Percentiles rank a stretch among this genome's conserved stretches.
Conservation (phyloP, 2,113 vertebrate species). For the Xiphophorus couchianus region DNA sequence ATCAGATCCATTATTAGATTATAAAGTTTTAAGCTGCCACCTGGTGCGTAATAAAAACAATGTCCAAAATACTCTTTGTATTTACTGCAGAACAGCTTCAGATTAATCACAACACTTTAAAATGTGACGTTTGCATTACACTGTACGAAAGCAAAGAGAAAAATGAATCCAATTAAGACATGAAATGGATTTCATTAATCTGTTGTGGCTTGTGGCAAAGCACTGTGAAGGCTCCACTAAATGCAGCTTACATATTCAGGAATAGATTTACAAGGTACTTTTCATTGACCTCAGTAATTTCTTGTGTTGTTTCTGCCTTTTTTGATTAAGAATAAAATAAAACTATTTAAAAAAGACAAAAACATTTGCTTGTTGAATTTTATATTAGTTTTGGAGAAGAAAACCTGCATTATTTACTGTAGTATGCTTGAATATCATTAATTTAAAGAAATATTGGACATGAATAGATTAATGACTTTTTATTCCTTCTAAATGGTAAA, state of each 20-base stretch:
- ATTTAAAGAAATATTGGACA: slow-evolving; percentile 12
- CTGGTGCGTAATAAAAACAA: slow-evolving; percentile 13
- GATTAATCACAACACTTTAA: slow-evolving; percentile 28
- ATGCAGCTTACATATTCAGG: slow-evolving; percentile 12
- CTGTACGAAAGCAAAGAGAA: slow-evolving; percentile 17
- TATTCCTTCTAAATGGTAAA: slow-evolving; percentile 4
- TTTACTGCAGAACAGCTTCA: slow-evolving; percentile 4
- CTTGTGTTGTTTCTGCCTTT: not conserved
- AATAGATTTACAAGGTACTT: slow-evolving; percentile 19
- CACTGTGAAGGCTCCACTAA: slow-evolving; percentile 41
- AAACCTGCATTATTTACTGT: not conserved
- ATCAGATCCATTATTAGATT: not conserved
- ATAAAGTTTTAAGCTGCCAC: not conserved
- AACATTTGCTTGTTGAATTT: not conserved
- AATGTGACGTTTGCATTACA: slow-evolving; percentile 39
- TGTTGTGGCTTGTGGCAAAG: slow-evolving; percentile 41
- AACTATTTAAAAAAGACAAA: not conserved
- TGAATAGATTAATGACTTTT: not conserved
- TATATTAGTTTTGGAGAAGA: not conserved
- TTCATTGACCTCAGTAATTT: slow-evolving; percentile 18
- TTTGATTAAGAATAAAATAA: not conserved
- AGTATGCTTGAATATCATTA: not conserved
- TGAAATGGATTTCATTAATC: slow-evolving; percentile 50
- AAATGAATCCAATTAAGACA: slow-evolving; percentile 54
- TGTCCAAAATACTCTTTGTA: not conserved